These are phyloP conservation scores for Spheniscus mendiculus DNA, from an alignment of 2,113 vertebrate species.

Conservation along the genomic window DNA sequence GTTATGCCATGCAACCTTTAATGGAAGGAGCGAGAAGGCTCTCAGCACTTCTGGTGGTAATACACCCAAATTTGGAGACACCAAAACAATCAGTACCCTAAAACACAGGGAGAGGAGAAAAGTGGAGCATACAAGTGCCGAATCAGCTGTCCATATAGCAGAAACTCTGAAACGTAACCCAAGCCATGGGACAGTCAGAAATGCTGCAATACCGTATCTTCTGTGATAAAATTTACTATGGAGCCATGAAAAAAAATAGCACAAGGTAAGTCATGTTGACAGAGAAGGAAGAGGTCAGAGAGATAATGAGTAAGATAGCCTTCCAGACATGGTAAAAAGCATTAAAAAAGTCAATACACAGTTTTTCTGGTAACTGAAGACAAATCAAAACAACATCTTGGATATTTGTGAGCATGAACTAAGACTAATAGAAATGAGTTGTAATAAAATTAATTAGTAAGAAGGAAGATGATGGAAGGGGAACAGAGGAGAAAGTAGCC, in stretches of 20 bases:
- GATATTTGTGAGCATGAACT: background rate
- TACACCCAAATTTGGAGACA: background rate
- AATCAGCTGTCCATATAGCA: background rate
- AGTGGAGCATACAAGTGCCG: rapidly evolving
- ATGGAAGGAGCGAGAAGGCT: rapidly evolving
- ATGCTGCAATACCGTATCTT: background rate
- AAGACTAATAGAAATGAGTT: background rate
- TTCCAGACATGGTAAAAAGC: background rate
- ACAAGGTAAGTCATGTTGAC: background rate
- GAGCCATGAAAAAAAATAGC: background rate
- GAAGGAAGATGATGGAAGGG: background rate
- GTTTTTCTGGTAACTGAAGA: background rate
- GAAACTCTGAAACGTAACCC: background rate
- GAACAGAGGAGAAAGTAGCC: background rate
- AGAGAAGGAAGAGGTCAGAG: background rate
- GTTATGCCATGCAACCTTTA: background rate
- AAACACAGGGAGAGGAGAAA: background rate
- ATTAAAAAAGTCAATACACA: background rate
- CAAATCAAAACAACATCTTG: background rate
- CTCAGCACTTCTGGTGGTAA: background rate
- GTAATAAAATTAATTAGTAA: background rate
- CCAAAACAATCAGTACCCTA: background rate
- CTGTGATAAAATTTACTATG: background rate
- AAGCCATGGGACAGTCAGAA: background rate
- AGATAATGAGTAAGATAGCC: background rate